Evolutionary conservation across 2,888 invertebrate genomes (phyloP), one percentile per base, ranked within the genome.

Genomic region (Polylopha cassiicola): DNA sequence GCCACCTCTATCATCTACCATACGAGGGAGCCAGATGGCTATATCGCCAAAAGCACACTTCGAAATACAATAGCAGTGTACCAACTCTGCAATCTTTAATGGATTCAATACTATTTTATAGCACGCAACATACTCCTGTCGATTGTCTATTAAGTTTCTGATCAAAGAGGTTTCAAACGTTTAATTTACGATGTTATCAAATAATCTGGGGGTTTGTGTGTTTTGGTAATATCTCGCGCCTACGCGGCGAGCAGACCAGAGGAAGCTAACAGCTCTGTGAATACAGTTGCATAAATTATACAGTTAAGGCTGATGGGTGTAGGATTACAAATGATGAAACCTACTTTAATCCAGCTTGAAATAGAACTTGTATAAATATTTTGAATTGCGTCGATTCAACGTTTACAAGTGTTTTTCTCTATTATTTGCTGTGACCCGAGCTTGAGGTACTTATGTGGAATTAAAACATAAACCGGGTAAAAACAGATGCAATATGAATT

Each of bases 71-170:
- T 27, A 14, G n/a, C 15, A 13, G 29, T 29, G 31, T 18, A 37
- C 8, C 37, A 31, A 7, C 31, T 22, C 63, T 65, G 58, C 58
- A 65, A 64, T 67, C 53, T 65, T 64, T 60, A 62, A 67, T 64
- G 58, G 59, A 62, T 63, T 55, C 55, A 44, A 51, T 48, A 58
- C 58, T 61, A 60, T 64, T 63, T 62, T 63, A 65, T 61, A 62
- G 52, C 43, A 42, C 43, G 49, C 39, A 42, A 37, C 11, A 44
- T 33, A 48, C 43, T 48, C 39, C 32, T 21, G 20, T n/a, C 20
- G 16, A 36, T 24, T 26, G 36, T 36, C 20, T 34, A 22, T 15
- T 10, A 18, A 41, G 26, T 21, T 16, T 20, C 11, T 26, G 18
- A 36, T 41, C 24, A 34, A 30, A 30, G 16, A 7, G 17, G 20